Base-by-base conservation (phyloP, 2,888 invertebrate genomes). In the Alsophila aescularia region DNA sequence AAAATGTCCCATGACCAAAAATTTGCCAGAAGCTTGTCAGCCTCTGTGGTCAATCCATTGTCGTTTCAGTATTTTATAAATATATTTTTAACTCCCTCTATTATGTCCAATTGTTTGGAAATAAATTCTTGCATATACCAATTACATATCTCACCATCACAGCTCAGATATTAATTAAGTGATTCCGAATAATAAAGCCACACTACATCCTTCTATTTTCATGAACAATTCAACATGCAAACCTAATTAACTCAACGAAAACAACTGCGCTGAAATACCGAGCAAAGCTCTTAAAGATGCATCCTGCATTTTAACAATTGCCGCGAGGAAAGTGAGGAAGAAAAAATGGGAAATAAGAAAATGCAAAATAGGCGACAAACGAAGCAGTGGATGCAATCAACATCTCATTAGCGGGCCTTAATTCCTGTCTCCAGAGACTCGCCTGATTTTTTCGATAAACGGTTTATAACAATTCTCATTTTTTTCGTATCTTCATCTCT, bases 381-480 rank as follows among this genome's bases (percentile, higher is more conserved):
- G 82, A 73, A 74, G 73, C 79, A 74, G 72, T 77, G 81, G 81
- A 81, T 82, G 86, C 88, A 88, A 89, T 90, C 88, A 89, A 87
- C 90, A 89, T 90, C 87, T 88, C 88, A 89, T 90, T 89, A 89
- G 87, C 70, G 79, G 73, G 81, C 81, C 83, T 87, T 89, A 88
- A 87, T 87, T 86, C 81, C 71, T 79, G 82, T 83, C 81, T 70
- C 80, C 60, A 70, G 70, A 73, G 73, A 7, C 24, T 24, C 8
- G 24, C 76, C 62, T 78, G 85, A 87, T 84, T 86, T 81, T 77
- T 77, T 79, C 83, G 84, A 85, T 87, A 85, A 87, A 83, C 79
- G 81, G 81, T 83, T 86, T 85, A 83, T 82, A 82, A 81, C 77
- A 79, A 79, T 81, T 82, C 77, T 72, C 70, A 73, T 75, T 78